These are phyloP conservation scores for Stenurella melanura DNA, from an alignment of 2,888 invertebrate species.

Conservation along the genomic window DNA sequence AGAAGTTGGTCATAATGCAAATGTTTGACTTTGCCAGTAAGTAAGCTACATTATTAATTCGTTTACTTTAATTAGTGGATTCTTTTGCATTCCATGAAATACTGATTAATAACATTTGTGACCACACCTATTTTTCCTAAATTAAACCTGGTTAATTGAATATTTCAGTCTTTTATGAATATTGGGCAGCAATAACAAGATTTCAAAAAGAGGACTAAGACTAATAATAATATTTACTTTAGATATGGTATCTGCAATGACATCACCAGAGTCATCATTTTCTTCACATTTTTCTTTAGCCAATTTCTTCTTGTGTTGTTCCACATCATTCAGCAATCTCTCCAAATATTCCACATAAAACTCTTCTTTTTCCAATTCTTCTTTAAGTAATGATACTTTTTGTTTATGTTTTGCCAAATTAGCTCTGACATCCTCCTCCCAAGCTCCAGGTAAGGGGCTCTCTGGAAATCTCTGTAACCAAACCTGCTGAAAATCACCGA, in stretches of 20 bases:
- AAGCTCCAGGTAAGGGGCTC: constrained; percentile 91
- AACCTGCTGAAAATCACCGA: constrained; percentile 92
- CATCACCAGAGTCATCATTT: constrained; percentile 60
- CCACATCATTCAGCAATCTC: constrained; percentile 88
- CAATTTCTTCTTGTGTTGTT: constrained; percentile 83
- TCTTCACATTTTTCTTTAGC: constrained; percentile 65
- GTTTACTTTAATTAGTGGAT: constrained; percentile 11
- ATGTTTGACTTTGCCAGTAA: not conserved
- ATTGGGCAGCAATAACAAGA: not conserved
- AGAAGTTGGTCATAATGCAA: too few species aligned
- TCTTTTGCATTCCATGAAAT: not conserved
- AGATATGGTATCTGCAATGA: constrained; percentile 67
- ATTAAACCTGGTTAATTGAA: not conserved
- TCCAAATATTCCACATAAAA: constrained; percentile 94
- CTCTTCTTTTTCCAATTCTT: constrained; percentile 92
- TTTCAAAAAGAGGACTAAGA: constrained; percentile 10
- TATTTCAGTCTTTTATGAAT: constrained; percentile 5
- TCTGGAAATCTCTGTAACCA: constrained; percentile 94
- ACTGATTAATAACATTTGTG: constrained; percentile 12
- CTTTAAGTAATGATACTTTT: constrained; percentile 86
- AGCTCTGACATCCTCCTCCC: constrained; percentile 94
- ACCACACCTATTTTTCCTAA: constrained; percentile 28
- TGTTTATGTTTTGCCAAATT: constrained; percentile 92
- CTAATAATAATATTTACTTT: constrained; percentile 66
- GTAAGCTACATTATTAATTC: constrained; percentile 4